Base-by-base conservation (phyloP, 2,113 vertebrate genomes). In the Cavia aperea region DNA sequence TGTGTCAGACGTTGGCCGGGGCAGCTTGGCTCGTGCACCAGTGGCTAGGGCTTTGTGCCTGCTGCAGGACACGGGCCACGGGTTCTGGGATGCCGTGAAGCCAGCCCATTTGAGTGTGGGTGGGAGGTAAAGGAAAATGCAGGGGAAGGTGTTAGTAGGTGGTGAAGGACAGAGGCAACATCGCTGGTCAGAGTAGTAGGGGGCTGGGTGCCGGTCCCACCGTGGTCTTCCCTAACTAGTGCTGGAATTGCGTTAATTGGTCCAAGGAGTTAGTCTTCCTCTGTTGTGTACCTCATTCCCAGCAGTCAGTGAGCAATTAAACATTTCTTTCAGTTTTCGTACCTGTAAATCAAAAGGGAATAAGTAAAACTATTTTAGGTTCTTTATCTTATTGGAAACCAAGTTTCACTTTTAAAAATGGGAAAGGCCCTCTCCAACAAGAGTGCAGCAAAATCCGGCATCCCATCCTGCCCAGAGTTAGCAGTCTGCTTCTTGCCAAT, bases 331-430 rank as follows among this genome's bases (percentile, higher is more conserved):
- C 7, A 12, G 5, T 56, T 68, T 77, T 54, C 21, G 86, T 89
- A 75, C 7, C 12, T 91, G 46, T 63, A 89, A 88, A 85, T 56
- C 70, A 33, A 88, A 92, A 23, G 5, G 51, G 54, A 39, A 19
- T 29, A 24, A 90, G 70, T 39, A 81, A 87, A 84, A 88, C 24
- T 92, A 31, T 84, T 84, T 14, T 68, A 82, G n/a, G 0, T 49
- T 79, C 62, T 60, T 24, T 56, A 49, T 88, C 88, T 54, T 2
- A 81, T 77, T 92, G 16, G 33, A 82, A 92, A n/a, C 24, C 73
- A 84, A 92, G 75, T 84, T 36, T 92, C 5, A 75, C 63, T 89
- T 83, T 86, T 83, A 43, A 83, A 92, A 13, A 43, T 63, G 46
- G n/a, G 60, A 81, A 56, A 39, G 81, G n/a, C 36, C 58, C 83